Conservation (phyloP, 2,888 invertebrate genomes). For the Dicycla oo region DNA sequence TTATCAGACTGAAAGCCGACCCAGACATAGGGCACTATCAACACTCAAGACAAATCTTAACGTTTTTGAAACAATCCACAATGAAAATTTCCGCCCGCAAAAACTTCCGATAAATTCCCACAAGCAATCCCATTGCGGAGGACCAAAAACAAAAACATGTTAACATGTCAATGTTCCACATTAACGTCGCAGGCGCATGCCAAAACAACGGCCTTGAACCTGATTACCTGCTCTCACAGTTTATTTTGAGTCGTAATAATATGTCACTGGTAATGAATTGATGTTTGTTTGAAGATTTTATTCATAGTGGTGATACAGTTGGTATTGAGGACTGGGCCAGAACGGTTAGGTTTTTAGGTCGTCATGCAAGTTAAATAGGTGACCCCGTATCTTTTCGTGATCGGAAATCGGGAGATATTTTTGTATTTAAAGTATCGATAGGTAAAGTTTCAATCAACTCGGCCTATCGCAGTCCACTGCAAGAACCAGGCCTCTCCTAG, state of each 20-base stretch:
- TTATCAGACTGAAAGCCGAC: too few relatives aligned
- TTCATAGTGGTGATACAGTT: constrained; percentile 9
- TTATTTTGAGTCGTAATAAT: constrained; percentile 48
- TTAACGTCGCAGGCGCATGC: constrained; percentile 51
- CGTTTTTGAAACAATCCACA: too few relatives aligned
- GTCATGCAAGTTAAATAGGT: constrained; percentile 32
- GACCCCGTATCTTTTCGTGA: constrained; percentile 14
- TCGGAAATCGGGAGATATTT: constrained; percentile 17
- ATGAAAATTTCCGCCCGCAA: neutral
- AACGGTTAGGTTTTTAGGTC: neutral
- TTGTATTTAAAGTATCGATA: neutral
- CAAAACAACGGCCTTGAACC: constrained; percentile 72
- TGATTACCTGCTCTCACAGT: constrained; percentile 65
- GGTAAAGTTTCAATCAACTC: neutral
- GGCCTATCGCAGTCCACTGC: too few relatives aligned
- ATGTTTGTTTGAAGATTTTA: constrained; percentile 13
- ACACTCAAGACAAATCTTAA: too few relatives aligned
- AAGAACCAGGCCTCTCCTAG: too few relatives aligned
- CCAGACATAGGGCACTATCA: too few relatives aligned
- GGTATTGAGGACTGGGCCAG: neutral
- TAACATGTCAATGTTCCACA: constrained; percentile 62
- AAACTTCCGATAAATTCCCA: constrained; percentile 22
- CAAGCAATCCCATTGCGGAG: constrained; percentile 16
- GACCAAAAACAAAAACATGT: constrained; percentile 57
- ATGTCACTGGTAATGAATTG: constrained; percentile 29